Evolutionary conservation across 2,888 invertebrate species (phyloP).

Genomic region (Epistrophe eligans): DNA sequence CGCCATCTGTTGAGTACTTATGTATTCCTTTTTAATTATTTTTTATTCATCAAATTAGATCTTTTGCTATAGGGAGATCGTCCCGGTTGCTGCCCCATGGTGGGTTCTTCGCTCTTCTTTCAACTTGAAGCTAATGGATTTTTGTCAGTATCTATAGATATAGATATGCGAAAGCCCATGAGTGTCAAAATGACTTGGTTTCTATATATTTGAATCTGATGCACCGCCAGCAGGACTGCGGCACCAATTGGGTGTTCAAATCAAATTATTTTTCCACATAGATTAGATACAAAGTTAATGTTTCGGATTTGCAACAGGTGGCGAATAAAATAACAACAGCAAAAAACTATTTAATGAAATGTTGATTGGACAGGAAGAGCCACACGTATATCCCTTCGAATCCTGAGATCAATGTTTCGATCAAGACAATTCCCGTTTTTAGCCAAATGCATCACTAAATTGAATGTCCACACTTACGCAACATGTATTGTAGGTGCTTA

Average conservation of each 20-base stretch:
- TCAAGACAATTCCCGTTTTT: constrained; percentile 51
- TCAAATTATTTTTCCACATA: constrained; percentile 47
- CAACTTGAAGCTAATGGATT: constrained; percentile 36
- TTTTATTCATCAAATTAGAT: constrained; percentile 57
- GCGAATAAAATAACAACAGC: not conserved
- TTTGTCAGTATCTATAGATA: not conserved
- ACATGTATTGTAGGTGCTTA: not conserved
- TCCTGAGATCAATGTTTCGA: constrained; percentile 56
- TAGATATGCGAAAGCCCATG: constrained; percentile 43
- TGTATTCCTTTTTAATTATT: constrained; percentile 53
- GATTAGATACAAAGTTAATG: constrained; percentile 39
- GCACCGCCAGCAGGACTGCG: not conserved
- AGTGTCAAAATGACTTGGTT: constrained; percentile 15
- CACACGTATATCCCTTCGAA: not conserved
- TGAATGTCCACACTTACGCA: constrained; percentile 50
- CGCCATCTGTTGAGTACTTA: constrained; percentile 40
- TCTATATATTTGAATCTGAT: constrained; percentile 24
- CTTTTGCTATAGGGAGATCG: constrained; percentile 8
- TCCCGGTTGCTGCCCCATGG: constrained; percentile 35
- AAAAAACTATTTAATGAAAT: not conserved
- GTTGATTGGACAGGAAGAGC: constrained; percentile 27
- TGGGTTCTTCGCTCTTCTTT: constrained; percentile 7
- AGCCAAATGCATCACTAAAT: constrained; percentile 21
- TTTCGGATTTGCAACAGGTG: constrained; percentile 9
- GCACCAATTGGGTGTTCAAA: constrained; percentile 38